Percentiles rank a stretch among this genome's conserved stretches.
Evolutionary conservation across 1,140 invertebrate species (phyloP).

Genomic region (Akabosia matsudoensis): DNA sequence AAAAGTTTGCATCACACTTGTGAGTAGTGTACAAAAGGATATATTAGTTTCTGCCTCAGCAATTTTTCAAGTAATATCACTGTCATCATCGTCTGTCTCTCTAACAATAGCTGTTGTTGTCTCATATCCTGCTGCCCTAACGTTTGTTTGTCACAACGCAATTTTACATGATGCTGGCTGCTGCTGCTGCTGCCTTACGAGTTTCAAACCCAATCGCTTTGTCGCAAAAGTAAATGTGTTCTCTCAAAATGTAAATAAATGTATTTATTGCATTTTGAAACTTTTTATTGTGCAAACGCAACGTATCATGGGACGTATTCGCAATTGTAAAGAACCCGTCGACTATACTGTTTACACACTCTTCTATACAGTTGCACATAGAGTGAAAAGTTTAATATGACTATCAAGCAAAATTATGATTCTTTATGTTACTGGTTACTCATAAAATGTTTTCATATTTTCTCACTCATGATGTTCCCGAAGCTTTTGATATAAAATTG

Average conservation of each 20-base stretch:
- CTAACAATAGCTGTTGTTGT: neutral
- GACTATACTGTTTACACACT: neutral
- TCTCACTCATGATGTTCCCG: neutral
- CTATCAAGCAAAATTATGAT: no score
- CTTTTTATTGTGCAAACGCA: no score
- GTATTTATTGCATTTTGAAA: neutral
- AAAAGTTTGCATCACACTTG: conserved; percentile 22
- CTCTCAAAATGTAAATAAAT: conserved; percentile 6
- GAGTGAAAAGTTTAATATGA: neutral
- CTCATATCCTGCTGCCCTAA: no score
- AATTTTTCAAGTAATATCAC: conserved; percentile 19
- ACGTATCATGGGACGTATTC: no score
- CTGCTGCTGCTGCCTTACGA: no score
- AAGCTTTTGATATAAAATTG: neutral
- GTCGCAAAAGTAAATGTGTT: neutral
- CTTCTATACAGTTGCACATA: neutral
- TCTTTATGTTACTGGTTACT: neutral
- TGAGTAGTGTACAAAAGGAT: conserved; percentile 16
- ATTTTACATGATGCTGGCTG: no score
- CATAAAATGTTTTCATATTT: neutral
- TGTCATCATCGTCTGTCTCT: neutral
- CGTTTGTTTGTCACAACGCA: no score
- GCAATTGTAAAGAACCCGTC: no score
- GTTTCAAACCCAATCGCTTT: no score
- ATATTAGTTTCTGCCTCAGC: conserved; percentile 24